Evolutionary conservation across 1,140 invertebrate genomes (phyloP).

Genomic region (Hypsibius dujardini): DNA sequence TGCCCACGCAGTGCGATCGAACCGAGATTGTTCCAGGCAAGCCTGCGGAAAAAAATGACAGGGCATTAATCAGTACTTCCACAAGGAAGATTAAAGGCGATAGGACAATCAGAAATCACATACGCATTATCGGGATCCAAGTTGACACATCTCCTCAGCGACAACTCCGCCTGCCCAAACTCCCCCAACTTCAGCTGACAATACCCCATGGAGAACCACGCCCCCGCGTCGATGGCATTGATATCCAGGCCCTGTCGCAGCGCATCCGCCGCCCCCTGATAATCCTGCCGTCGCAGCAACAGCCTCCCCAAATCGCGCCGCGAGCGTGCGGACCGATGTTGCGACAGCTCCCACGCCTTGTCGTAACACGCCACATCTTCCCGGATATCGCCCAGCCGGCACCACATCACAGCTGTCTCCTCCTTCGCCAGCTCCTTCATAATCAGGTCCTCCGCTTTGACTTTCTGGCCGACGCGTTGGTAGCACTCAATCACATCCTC

Average conservation of each 20-base stretch:
- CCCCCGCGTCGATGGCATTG: slow-evolving; percentile 55
- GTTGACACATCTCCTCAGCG: slow-evolving; percentile 65
- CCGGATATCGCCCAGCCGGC: slow-evolving; percentile 66
- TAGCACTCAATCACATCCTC: slow-evolving; percentile 82
- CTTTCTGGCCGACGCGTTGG: slow-evolving; percentile 33
- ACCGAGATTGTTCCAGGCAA: slow-evolving; percentile 87
- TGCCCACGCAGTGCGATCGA: slow-evolving; percentile 70
- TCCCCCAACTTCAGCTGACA: slow-evolving; percentile 56
- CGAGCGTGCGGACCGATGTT: slow-evolving; percentile 52
- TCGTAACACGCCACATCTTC: slow-evolving; percentile 51
- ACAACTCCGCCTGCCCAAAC: slow-evolving; percentile 60
- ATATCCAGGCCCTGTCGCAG: slow-evolving; percentile 59
- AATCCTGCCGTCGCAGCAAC: slow-evolving; percentile 53
- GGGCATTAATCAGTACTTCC: background rate
- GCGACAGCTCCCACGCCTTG: slow-evolving; percentile 74
- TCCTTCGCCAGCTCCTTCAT: slow-evolving; percentile 55
- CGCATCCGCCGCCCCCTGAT: slow-evolving; percentile 53
- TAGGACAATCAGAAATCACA: slow-evolving; percentile 24
- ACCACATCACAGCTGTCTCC: slow-evolving; percentile 67
- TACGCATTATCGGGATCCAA: slow-evolving; percentile 52
- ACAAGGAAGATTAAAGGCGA: slow-evolving; percentile 12
- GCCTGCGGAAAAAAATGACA: slow-evolving; percentile 44
- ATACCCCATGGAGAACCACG: slow-evolving; percentile 71
- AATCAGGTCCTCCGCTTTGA: slow-evolving; percentile 67
- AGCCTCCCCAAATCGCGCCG: slow-evolving; percentile 63